Percentiles rank a stretch among this genome's conserved stretches.
phyloP scores from a whole-genome alignment of 2,888 invertebrate genomes.

The Coecobrya sp. region DNA sequence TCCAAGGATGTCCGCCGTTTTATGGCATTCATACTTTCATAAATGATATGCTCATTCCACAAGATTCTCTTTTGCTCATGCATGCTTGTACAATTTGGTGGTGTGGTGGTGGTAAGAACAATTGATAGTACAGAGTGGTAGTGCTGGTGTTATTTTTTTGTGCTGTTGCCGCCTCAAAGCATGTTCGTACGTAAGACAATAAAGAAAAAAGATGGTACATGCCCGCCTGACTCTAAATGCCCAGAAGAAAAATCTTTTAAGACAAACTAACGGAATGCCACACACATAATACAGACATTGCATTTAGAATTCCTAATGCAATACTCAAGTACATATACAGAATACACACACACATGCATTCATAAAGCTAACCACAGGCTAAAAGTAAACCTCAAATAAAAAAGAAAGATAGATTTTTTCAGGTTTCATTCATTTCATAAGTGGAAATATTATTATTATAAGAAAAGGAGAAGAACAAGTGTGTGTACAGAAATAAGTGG shows the following conservation, averaged over 20 bases:
- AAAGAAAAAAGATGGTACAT: slow-evolving; percentile 37
- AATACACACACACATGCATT: too few relatives aligned
- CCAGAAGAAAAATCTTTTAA: slow-evolving; percentile 72
- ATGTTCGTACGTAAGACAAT: neutral
- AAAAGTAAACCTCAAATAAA: slow-evolving; percentile 22
- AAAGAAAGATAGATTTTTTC: neutral
- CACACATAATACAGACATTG: slow-evolving; percentile 68
- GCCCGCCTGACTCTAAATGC: neutral
- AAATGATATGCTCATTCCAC: slow-evolving; percentile 72
- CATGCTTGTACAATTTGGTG: neutral
- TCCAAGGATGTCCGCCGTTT: neutral
- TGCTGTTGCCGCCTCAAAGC: neutral
- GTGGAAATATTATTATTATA: slow-evolving; percentile 57
- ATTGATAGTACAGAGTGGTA: too few relatives aligned
- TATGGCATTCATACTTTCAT: slow-evolving; percentile 58
- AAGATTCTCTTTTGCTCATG: neutral
- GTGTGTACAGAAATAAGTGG: slow-evolving; percentile 31
- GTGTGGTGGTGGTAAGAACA: slow-evolving; percentile 32
- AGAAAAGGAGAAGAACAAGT: slow-evolving; percentile 29
- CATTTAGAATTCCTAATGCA: slow-evolving; percentile 71
- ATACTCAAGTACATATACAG: slow-evolving; percentile 18
- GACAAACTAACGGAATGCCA: slow-evolving; percentile 58
- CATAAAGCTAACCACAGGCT: slow-evolving; percentile 6
- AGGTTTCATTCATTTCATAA: slow-evolving; percentile 55
- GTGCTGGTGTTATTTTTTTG: too few relatives aligned